A percentile compares a stretch with the other conserved stretches of the same genome.
These are phyloP conservation scores for Stichopus horrens DNA, from an alignment of 53 echinoderm and acorn worm species.

Conservation along the genomic window DNA sequence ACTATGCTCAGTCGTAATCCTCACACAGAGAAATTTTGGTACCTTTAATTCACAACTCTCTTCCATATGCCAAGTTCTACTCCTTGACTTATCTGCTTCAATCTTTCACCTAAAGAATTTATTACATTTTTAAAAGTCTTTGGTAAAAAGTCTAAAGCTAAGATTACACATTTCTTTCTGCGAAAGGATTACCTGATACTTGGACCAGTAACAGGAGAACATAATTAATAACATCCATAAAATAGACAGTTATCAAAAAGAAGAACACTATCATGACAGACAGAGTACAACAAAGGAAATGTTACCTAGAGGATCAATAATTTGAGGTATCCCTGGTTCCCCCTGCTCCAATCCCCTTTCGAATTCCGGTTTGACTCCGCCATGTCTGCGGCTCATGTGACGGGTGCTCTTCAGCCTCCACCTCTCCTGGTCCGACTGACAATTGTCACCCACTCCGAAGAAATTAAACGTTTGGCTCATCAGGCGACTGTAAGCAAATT, in stretches of 20 bases:
- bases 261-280: neutral
- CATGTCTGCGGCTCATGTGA: conserved; percentile 84
- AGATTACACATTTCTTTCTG: too few species aligned
- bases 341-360: conserved; percentile 69
- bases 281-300: neutral
- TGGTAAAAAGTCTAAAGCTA: too few species aligned
- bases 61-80: too few species aligned
- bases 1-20: too few species aligned
- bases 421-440: conserved; percentile 74
- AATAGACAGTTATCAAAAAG: neutral
- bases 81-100: too few species aligned
- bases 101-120: too few species aligned
- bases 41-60: too few species aligned
- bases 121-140: too few species aligned
- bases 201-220: too few species aligned
- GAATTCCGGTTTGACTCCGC: conserved; percentile 77
- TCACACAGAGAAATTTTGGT: too few species aligned
- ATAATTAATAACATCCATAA: too few species aligned
- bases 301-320: conserved; percentile 91
- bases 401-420: conserved; percentile 83
- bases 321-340: conserved; percentile 64
- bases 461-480: conserved; percentile 90
- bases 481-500: conserved; percentile 69
- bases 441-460: conserved; percentile 97
- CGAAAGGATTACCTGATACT: too few species aligned